A percentile compares a stretch with the other conserved stretches of the same genome.
phyloP scores from a whole-genome alignment of 1,140 invertebrate genomes.

The Musca domestica region DNA sequence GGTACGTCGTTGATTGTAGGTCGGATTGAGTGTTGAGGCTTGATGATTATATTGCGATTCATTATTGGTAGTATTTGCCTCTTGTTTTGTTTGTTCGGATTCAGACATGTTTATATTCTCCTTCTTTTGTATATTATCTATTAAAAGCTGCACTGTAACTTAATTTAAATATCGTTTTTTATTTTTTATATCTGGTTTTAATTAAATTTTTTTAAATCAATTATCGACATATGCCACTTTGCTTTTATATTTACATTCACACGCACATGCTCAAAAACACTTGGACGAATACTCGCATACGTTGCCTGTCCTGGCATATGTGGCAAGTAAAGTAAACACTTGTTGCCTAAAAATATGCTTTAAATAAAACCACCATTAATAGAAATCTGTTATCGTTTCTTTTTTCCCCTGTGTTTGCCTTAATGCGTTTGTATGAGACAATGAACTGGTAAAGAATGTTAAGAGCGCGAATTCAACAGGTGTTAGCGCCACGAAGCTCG shows the following conservation, averaged over 20 bases:
- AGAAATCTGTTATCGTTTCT: no score
- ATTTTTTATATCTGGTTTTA: no score
- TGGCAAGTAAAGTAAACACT: no score
- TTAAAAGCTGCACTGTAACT: background rate
- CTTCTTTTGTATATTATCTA: background rate
- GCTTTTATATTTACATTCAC: background rate
- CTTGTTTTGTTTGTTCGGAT: background rate
- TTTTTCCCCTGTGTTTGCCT: no score
- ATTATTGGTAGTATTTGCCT: background rate
- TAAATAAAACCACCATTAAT: no score
- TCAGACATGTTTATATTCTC: constrained; percentile 15
- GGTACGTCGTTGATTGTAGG: constrained; percentile 11
- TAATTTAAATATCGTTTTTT: background rate
- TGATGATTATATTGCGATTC: background rate
- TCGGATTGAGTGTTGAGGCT: constrained; percentile 13
- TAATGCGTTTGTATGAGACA: no score
- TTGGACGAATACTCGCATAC: no score
- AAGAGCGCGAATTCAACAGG: constrained; percentile 6
- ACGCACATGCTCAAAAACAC: background rate
- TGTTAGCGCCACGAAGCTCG: constrained; percentile 7
- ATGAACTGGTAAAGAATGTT: no score
- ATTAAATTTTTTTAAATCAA: constrained; percentile 1
- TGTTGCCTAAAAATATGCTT: constrained; percentile 12
- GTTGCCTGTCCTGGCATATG: no score
- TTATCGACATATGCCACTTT: constrained; percentile 1